Base-by-base conservation (phyloP, 2,113 vertebrate genomes). In the Tetrax tetrax region DNA sequence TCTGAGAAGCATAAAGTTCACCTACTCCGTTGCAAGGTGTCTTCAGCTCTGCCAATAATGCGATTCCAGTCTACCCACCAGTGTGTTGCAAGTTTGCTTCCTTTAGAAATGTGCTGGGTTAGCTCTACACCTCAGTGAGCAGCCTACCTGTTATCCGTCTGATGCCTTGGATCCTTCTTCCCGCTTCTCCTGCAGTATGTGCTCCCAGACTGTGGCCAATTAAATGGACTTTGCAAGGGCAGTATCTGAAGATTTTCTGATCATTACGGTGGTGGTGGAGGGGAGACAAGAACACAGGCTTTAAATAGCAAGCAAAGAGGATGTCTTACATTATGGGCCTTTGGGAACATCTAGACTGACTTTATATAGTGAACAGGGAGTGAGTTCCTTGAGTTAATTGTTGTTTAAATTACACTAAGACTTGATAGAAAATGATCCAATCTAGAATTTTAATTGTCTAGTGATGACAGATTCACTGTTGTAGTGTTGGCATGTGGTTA, bases 161-260 rank as follows among this genome's bases (percentile, higher is more conserved):
- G 50, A 99, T 95, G 38, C 97, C 97, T 5, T 21, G 85, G 59
- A 96, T 97, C 83, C 97, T 98, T 63, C 95, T 97, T 4, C 98
- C 99, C 0, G 83, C 98, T 13, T 99, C 98, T 91, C 98, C 99
- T 0, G 98, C 98, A 29, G 91, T 70, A 3, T 99, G 99, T 24
- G 99, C 98, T 45, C 99, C 99, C 37, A 99, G 75, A 25, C 99
- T 98, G 96, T 99, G 99, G 57, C 99, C 99, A 7, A 99, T 99
- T 70, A 99, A 77, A n/a, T 99, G 98, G 85, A 98, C 98, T 38
- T 97, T 65, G 1, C 89, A 66, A 75, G 97, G 94, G 2, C 35
- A 95, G 96, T 99, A 99, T 35, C 38, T 89, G 91, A 97, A 98
- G 74, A 90, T 83, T 21, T 54, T 94, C 99, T 99, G 96, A 45